Base-by-base conservation (phyloP, 2,113 vertebrate genomes). In the Prionailurus bengalensis region DNA sequence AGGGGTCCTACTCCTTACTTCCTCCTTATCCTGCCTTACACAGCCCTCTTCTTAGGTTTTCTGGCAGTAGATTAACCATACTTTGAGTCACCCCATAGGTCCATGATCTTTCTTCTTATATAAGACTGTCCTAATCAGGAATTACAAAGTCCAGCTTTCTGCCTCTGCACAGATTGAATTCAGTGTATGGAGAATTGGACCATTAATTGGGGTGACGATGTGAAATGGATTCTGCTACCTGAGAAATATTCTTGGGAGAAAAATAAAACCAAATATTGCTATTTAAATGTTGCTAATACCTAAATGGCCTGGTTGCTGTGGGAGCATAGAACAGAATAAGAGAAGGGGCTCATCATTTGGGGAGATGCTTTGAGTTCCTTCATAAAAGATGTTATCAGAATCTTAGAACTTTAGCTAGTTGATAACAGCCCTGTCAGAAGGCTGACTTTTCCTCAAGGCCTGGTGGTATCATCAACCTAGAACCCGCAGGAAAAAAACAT, bases 171-270 rank as follows among this genome's bases (percentile, higher is more conserved):
- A 82, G 36, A 68, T 15, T 73, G 65, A 74, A 53, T 74, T 81
- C 48, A 94, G 48, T 33, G 17, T 68, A 21, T 61, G 27, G 16
- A 61, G 39, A 93, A 91, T 33, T 85, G 33, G 23, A 45, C 21
- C 33, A 48, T 70, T 87, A 17, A 82, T 7, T 90, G 63, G 4
- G 36, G 17, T 81, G 65, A 76, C 12, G 48, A 93, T 51, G 81
- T 42, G 7, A 78, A 91, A 85, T 92, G 27, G 8, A 81, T 87
- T 97, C 58, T 91, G 29, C 42, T 91, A 21, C 42, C 94, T 94
- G 27, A 93, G 29, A 93, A 78, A 85, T 81, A 76, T 39, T 81
- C 25, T 87, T 84, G 45, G 17, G 19, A 76, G 65, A 16, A 79
- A 95, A 83, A 42, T 42, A 53, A 27, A 66, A 53, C 8, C 82